Evolutionary conservation across 1,140 invertebrate species (phyloP), one percentile per base, ranked within the genome.

Genomic region (Mamestra configurata): DNA sequence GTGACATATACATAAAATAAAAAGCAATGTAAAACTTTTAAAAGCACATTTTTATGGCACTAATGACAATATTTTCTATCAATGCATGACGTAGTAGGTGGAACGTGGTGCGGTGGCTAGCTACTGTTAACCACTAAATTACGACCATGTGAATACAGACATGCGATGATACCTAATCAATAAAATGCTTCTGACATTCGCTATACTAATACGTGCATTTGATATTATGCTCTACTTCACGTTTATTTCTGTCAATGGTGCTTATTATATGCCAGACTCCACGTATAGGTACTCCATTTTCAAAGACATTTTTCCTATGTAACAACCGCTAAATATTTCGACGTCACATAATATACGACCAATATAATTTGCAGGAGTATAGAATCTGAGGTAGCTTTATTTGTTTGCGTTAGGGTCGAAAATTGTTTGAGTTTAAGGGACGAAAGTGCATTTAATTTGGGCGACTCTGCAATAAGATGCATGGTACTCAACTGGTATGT

Each of bases 231-330:
- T 66, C 61, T 20, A 66, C 35, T 66, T 66, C 22, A 40, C 10
- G 31, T 57, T 55, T 57, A 57, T 35, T 43, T 57, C 51, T 46
- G 51, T 75, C 24, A 55, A 40, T 75, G n/a, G 24, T 43, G 15
- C 5, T 15, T 43, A 57, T 27, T 59, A 75, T 59, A 37, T 59
- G 18, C 18, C 13, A 43, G 10, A 15, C 64, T 40, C 20, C 49
- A 79, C 66, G 20, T 61, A 77, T 66, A 40, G 61, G 18, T 18
- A 64, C 18, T 70, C 59, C 80, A 76, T 77, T 82, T 82, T 76
- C 80, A 82, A 82, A 76, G 73, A 77, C 71, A 82, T 76, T 76
- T 75, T 46, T 70, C 43, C 68, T 76, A 76, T 79, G 71, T 57
- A 66, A 79, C 49, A 49, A 51, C 49, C 57, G 70, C 49, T 75